A percentile compares a stretch with the other conserved stretches of the same genome.
Conservation (phyloP, 1,140 invertebrate species). For the Dreissena rostriformis region DNA sequence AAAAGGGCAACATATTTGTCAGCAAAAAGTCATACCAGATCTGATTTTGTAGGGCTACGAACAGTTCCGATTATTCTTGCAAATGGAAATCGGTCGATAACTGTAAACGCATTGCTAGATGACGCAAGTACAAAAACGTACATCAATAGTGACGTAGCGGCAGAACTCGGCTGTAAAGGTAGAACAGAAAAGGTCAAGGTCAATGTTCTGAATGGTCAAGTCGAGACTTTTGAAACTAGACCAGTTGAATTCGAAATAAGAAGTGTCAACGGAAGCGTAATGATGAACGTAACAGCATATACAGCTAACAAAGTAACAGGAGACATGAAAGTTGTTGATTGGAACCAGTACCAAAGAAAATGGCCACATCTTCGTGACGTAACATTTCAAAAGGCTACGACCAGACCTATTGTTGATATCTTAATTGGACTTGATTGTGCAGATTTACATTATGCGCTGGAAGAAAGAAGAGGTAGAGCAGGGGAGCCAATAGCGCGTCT, state of each 20-base stretch:
- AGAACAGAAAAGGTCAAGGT: background rate
- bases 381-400: background rate
- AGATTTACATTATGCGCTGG: background rate
- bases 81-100: background rate
- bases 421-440: conserved; percentile 26
- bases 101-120: conserved; percentile 26
- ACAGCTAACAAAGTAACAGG: conserved; percentile 19
- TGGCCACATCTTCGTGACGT: conserved; percentile 19
- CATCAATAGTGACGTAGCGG: conserved; percentile 22
- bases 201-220: too few species aligned
- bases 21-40: too few species aligned
- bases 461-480: conserved; percentile 12
- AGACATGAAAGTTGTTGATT: conserved; percentile 2
- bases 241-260: conserved; percentile 18
- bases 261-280: conserved; percentile 12
- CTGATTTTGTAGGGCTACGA: background rate
- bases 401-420: background rate
- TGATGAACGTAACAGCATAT: background rate
- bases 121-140: conserved; percentile 33
- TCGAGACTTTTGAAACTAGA: conserved; percentile 26
- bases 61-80: conserved; percentile 17
- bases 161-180: conserved; percentile 15
- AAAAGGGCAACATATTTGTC: too few species aligned
- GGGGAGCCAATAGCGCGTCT: conserved; percentile 26
- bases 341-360: background rate